phyloP scores from a whole-genome alignment of 1,140 invertebrate species.

The Plectus sambesii region DNA sequence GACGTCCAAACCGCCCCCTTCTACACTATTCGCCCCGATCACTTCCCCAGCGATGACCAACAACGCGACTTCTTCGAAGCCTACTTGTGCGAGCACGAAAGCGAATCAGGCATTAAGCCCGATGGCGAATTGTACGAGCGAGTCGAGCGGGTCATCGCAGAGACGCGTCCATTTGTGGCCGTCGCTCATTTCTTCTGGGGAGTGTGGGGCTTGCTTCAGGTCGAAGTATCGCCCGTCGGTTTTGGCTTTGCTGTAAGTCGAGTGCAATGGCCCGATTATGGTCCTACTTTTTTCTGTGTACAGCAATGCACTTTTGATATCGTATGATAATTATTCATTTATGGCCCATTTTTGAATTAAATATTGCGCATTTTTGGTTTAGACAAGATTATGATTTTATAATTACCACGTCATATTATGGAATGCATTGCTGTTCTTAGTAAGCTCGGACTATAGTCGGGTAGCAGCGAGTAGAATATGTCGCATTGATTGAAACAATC shows the following conservation, averaged over 20 bases:
- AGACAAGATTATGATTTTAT: too few species aligned
- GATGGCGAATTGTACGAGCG: too few species aligned
- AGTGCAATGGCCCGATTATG: neutral
- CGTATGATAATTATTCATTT: too few species aligned
- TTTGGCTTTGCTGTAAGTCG: conserved; percentile 39
- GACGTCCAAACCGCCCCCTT: conserved; percentile 37
- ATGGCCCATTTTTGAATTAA: too few species aligned
- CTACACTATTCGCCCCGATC: conserved; percentile 35
- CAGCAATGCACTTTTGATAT: too few species aligned
- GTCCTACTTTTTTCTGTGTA: conserved; percentile 12
- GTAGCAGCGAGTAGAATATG: too few species aligned
- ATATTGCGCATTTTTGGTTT: too few species aligned
- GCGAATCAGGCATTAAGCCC: conserved; percentile 20
- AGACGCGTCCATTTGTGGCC: conserved; percentile 41
- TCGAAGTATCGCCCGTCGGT: conserved; percentile 43
- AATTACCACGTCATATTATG: too few species aligned
- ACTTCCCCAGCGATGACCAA: conserved; percentile 37
- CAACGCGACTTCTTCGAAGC: conserved; percentile 43
- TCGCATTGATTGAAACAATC: too few species aligned
- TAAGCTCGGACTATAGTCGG: too few species aligned
- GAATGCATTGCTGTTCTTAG: too few species aligned
- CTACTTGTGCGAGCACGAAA: conserved; percentile 33
- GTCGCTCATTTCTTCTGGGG: conserved; percentile 44
- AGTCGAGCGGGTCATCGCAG: conserved; percentile 33
- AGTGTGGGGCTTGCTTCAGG: conserved; percentile 43